These are phyloP conservation scores for Carpatolechia fugitivella DNA, from an alignment of 2,888 invertebrate genomes.

Conservation along the genomic window DNA sequence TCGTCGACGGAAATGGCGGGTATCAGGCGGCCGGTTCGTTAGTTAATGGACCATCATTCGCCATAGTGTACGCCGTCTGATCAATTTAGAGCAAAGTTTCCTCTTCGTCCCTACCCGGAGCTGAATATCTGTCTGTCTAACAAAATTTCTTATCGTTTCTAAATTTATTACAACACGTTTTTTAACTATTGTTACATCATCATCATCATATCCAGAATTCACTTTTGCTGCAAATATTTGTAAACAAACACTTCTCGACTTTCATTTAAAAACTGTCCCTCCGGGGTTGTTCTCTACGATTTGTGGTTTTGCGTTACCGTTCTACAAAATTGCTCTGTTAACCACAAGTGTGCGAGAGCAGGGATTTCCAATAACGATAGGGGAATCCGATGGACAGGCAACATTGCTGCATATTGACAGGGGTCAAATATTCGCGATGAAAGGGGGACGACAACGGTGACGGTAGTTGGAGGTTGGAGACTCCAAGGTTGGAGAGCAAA, in stretches of 20 bases:
- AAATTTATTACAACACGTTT: no score
- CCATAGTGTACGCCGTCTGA: background rate
- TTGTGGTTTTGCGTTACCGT: conserved; percentile 35
- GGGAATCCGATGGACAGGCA: conserved; percentile 55
- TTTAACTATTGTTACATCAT: no score
- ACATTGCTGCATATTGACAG: conserved; percentile 53
- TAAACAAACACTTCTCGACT: conserved; percentile 12
- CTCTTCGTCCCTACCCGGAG: background rate
- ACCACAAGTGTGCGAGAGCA: conserved; percentile 50
- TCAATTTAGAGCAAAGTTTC: conserved; percentile 12
- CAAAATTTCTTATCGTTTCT: background rate
- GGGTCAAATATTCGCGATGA: conserved; percentile 52
- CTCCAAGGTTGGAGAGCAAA: conserved; percentile 3
- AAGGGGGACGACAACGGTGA: conserved; percentile 36
- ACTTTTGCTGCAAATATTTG: background rate
- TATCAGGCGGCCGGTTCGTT: conserved; percentile 39
- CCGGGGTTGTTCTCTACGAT: conserved; percentile 22
- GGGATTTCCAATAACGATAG: conserved; percentile 59
- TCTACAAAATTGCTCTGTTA: conserved; percentile 53
- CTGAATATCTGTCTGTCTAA: background rate
- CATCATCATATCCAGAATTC: background rate
- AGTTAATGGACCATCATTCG: conserved; percentile 37
- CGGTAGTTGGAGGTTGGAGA: background rate
- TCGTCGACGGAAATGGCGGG: conserved; percentile 37
- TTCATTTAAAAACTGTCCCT: conserved; percentile 11